These are phyloP conservation scores for Chiloscyllium punctatum DNA, from an alignment of 2,797 vertebrate genomes.

Conservation along the genomic window DNA sequence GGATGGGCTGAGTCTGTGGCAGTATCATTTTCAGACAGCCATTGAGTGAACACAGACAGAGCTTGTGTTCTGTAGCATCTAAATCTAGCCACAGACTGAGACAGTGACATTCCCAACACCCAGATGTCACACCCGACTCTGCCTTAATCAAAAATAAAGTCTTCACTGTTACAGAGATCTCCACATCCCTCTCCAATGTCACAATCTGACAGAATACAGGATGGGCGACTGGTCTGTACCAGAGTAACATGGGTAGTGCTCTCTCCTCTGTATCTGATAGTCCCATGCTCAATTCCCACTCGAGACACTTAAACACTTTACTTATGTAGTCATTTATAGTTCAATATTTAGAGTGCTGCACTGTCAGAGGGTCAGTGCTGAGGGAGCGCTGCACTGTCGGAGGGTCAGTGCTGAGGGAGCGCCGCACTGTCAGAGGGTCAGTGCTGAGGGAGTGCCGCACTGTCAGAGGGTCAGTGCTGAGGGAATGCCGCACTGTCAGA, in stretches of 20 bases:
- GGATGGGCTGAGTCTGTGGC: not conserved
- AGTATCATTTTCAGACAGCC: not conserved
- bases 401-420: too few species aligned
- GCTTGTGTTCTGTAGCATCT: not conserved
- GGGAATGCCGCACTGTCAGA: too few species aligned
- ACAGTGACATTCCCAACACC: not conserved
- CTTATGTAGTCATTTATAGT: too few species aligned
- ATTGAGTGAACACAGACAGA: not conserved
- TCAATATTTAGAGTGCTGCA: too few species aligned
- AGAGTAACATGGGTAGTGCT: not conserved
- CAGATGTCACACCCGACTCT: not conserved
- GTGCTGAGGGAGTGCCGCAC: too few species aligned
- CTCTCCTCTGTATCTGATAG: not conserved
- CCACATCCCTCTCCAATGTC: not conserved
- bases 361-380: too few species aligned
- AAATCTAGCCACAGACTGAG: constrained; percentile 1
- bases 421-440: too few species aligned
- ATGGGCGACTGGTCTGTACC: not conserved
- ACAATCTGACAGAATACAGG: not conserved
- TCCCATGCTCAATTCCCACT: too few species aligned
- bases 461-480: too few species aligned
- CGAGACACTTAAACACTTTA: too few species aligned
- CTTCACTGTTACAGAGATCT: not conserved
- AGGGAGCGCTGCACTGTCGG: too few species aligned
- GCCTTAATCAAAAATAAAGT: not conserved